Evolutionary conservation across 2,888 invertebrate species (phyloP).

Genomic region (Agriopis aurantiaria): DNA sequence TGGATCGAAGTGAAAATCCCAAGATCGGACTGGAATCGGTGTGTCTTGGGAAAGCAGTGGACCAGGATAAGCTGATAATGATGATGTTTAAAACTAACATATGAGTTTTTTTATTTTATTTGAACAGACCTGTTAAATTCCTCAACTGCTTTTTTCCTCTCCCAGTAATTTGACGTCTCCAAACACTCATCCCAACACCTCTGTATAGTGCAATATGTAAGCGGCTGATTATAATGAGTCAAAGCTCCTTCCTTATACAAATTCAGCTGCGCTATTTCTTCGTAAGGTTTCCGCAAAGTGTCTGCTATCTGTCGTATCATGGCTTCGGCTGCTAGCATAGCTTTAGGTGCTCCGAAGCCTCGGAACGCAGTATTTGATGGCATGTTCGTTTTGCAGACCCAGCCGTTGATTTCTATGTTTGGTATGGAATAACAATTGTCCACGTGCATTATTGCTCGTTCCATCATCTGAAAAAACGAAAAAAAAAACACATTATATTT

Average conservation of each 20-base stretch:
- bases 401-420: constrained; percentile 89
- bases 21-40: too few species aligned
- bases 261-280: constrained; percentile 90
- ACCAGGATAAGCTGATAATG: too few species aligned
- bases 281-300: constrained; percentile 87
- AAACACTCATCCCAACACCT: constrained; percentile 93
- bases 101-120: too few species aligned
- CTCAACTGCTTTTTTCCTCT: constrained; percentile 86
- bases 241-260: constrained; percentile 92
- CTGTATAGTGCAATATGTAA: constrained; percentile 90
- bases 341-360: constrained; percentile 96
- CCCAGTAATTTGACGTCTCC: constrained; percentile 87
- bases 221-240: constrained; percentile 92
- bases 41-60: too few species aligned
- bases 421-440: constrained; percentile 94
- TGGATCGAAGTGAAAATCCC: too few species aligned
- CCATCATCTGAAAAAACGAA: constrained; percentile 88
- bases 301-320: constrained; percentile 92
- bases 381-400: constrained; percentile 94
- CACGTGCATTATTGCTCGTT: constrained; percentile 92
- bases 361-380: constrained; percentile 97
- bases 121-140: constrained; percentile 89
- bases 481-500: not conserved
- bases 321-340: constrained; percentile 93
- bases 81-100: too few species aligned